Base-by-base conservation (phyloP, 2,113 vertebrate genomes). In the Cygnus buccinator region DNA sequence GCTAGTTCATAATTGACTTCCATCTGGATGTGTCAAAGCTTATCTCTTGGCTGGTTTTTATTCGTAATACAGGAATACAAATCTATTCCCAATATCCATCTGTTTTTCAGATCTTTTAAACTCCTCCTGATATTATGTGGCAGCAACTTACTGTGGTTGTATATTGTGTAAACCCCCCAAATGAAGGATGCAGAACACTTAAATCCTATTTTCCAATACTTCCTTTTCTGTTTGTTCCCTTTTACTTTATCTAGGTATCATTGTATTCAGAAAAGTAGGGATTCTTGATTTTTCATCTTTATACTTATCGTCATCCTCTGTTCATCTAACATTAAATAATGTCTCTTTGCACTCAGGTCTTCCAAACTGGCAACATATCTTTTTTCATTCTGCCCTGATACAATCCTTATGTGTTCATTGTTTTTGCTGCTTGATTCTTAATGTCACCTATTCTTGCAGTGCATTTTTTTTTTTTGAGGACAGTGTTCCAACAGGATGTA, bases 381-480 rank as follows among this genome's bases (percentile, higher is more conserved):
- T 87, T 61, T 87, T 83, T 91, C 14, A 6, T 72, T 91, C 44
- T 79, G 3, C 68, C 9, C 35, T 76, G 18, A 8, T 79, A 10
- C 1, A 13, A 29, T 87, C 26, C 54, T 87, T 3, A 17, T 21
- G 31, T 8, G 29, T 9, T 83, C 35, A 22, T 29, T 2, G 9
- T 35, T 83, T 90, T 84, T 91, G 29, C 43, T 87, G n/a, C 77
- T 39, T 46, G 39, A 55, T 23, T 87, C 44, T 54, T 75, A 19
- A 33, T 33, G 10, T 61, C 78, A 37, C 74, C 18, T 79, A 25
- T 65, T 94, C 70, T 44, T 85, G 17, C n/a, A 54, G 4, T n/a
- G 19, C 4, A 11, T 48, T 22, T 58, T 75, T 41, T 41, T 54
- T 37, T 84, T 87, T 65, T 3, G 5, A 89, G 48, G 59, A 62